These are phyloP conservation scores for Urechis unicinctus DNA, from an alignment of 2,888 invertebrate species.

Conservation along the genomic window DNA sequence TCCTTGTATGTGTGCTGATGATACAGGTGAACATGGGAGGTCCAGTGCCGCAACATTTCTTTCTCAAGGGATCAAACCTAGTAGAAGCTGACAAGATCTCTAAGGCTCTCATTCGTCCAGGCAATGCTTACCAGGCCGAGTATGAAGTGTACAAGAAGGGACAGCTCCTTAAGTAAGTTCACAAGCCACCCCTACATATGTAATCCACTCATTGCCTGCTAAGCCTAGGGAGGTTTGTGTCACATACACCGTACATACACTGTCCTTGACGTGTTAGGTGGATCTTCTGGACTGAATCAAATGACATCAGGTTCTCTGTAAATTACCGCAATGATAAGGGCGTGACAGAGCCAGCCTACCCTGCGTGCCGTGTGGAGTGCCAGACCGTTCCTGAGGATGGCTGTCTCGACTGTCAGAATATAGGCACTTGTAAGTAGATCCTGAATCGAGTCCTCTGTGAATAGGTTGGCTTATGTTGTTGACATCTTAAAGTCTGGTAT, in stretches of 20 bases:
- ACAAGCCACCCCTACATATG: background rate
- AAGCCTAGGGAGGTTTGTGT: no score
- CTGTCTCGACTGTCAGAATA: constrained; percentile 1
- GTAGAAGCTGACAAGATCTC: background rate
- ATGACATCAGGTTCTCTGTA: constrained; percentile 83
- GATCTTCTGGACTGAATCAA: constrained; percentile 78
- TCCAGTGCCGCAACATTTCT: background rate
- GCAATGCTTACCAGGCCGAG: background rate
- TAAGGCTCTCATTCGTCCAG: background rate
- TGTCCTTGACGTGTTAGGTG: constrained; percentile 58
- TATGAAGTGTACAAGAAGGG: background rate
- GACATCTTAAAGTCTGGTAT: no score
- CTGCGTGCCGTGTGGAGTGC: constrained; percentile 59
- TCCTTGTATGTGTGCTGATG: background rate
- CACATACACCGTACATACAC: background rate
- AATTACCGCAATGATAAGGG: constrained; percentile 36
- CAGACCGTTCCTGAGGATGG: constrained; percentile 76
- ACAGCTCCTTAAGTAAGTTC: background rate
- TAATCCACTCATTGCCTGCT: no score
- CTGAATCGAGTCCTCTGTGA: background rate
- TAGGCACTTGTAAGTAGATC: constrained; percentile 9
- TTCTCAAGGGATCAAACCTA: background rate
- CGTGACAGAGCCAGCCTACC: background rate
- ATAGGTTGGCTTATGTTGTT: background rate
- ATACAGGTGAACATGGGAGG: background rate